Base-by-base conservation (phyloP, 2,888 invertebrate genomes). In the Therioaphis trifolii region DNA sequence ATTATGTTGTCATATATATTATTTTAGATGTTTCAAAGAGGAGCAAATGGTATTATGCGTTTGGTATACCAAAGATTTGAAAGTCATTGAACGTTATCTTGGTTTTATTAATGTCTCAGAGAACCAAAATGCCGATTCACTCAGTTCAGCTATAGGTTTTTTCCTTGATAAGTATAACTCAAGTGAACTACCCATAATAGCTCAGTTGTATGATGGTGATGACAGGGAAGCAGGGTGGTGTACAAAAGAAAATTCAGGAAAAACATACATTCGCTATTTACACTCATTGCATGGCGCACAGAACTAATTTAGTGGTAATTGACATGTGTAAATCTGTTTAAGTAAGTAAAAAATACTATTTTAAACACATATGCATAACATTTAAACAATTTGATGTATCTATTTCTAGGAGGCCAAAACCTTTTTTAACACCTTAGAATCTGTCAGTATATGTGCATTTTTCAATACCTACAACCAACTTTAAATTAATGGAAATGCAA, bases 231-330 rank as follows among this genome's bases (percentile, higher is more conserved):
- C 66, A 29, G 4, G 15, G 18, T 35, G 18, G 18, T 9, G 18
- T 35, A 12, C 29, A 66, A 66, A 66, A 66, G 35, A 66, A n/a
- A 35, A 66, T 66, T 11, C 18, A 66, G 35, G 66, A 35, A 29
- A 66, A 35, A 15, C 12, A 63, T 9, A 27, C 61, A 15, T 63
- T 2, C 29, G 15, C 61, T 27, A 63, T 63, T 27, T 66, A 35
- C n/a, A 66, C 29, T 15, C 63, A 63, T 29, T 63, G 63, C 27
- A 29, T 18, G 63, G 63, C 4, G 14, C 5, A 29, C 61, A 63
- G 5, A 15, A 63, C 15, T 46, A 46, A 43, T 43, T 43, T 43
- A 43, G 43, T 43, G 43, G 43, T 43, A 43, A 43, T 43, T 43
- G 43, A 43, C 11, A 43, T 7, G 43, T 43, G 11, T 43, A 43